Conservation (phyloP, 2,797 vertebrate genomes). For the Chaenodraco wilsoni region DNA sequence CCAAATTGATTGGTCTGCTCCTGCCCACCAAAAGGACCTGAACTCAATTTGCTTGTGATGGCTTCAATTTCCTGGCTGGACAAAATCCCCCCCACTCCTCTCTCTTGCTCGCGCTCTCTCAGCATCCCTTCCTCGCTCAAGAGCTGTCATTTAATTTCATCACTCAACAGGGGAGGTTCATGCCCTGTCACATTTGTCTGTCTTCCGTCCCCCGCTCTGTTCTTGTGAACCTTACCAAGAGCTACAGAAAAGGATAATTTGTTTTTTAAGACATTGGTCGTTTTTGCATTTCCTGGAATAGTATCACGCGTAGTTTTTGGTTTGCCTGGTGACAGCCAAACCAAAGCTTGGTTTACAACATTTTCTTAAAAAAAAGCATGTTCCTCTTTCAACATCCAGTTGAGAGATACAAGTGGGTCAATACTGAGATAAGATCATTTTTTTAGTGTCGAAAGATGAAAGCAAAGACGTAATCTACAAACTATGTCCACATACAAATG, state of each 20-base stretch:
- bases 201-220: conserved; percentile 49
- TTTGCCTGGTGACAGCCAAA: conserved; percentile 49
- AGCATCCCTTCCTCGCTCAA: conserved; percentile 68
- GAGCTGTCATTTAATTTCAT: conserved; percentile 85
- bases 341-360: conserved; percentile 15
- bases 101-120: conserved; percentile 46
- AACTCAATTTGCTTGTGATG: conserved; percentile 89
- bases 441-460: conserved; percentile 52
- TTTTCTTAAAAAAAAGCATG: conserved; percentile 35
- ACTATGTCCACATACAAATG: conserved; percentile 11
- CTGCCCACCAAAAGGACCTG: conserved; percentile 87
- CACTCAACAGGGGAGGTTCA: conserved; percentile 77
- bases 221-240: conserved; percentile 45
- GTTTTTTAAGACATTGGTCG: conserved; percentile 44
- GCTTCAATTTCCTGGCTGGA: conserved; percentile 87
- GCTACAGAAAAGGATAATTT: conserved; percentile 33
- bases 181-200: conserved; percentile 70
- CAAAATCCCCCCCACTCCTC: conserved; percentile 70
- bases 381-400: conserved; percentile 39
- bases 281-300: conserved; percentile 52
- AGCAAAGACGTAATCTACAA: conserved; percentile 32
- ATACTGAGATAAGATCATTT: conserved; percentile 34
- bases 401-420: conserved; percentile 27
- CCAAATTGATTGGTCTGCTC: conserved; percentile 88
- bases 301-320: conserved; percentile 49